Evolutionary conservation across 2,888 invertebrate species (phyloP).

Genomic region (Polyommatus iphigenia): DNA sequence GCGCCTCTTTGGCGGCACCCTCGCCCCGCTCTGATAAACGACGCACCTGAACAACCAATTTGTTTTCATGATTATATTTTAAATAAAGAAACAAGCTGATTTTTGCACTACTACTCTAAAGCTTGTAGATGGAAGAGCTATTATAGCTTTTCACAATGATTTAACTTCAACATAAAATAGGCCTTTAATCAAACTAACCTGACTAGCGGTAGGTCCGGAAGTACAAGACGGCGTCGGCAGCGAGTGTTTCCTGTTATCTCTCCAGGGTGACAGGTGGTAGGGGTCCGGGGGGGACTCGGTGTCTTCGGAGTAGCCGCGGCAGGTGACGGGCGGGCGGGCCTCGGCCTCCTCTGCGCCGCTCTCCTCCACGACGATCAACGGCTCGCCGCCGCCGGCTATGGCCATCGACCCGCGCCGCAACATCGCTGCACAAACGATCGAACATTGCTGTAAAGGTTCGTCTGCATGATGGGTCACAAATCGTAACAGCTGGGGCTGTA

Average conservation of each 20-base stretch:
- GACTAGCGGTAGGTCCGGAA: conserved; percentile 92
- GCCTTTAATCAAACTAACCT: conserved; percentile 77
- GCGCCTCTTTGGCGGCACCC: conserved; percentile 86
- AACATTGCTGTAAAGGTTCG: background rate
- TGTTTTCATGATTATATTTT: background rate
- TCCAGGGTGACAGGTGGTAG: conserved; percentile 89
- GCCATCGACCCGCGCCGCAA: conserved; percentile 86
- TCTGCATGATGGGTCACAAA: no score
- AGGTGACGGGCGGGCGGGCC: conserved; percentile 79
- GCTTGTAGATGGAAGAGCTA: no score
- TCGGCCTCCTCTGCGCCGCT: conserved; percentile 85
- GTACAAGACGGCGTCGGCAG: conserved; percentile 91
- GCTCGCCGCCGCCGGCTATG: conserved; percentile 83
- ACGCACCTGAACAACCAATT: conserved; percentile 78
- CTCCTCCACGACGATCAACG: conserved; percentile 91
- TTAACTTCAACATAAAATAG: background rate
- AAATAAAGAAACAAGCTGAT: background rate
- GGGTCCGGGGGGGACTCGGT: conserved; percentile 90
- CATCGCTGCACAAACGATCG: conserved; percentile 58
- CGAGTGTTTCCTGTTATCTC: conserved; percentile 90
- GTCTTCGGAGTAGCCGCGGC: conserved; percentile 83
- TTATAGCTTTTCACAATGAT: no score
- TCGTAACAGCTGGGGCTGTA: no score
- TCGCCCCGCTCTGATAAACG: conserved; percentile 90
- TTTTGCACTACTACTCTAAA: no score